Evolutionary conservation across 2,888 invertebrate genomes (phyloP).

Genomic region (Megaustenia siamemsis): DNA sequence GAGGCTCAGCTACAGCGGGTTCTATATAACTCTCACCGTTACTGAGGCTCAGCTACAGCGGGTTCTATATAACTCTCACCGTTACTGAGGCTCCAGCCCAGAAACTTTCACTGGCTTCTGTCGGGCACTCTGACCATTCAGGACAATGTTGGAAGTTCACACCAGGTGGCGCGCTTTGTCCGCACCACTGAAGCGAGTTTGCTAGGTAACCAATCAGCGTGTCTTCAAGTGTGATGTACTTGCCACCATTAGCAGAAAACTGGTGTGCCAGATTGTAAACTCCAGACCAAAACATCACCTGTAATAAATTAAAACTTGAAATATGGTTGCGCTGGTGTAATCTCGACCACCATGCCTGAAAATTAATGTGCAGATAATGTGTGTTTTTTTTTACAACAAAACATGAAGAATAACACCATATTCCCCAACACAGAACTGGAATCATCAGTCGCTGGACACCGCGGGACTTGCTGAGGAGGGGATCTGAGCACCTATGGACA

Average conservation of each 20-base stretch:
- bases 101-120: conserved; percentile 62
- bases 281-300: conserved; percentile 69
- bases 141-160: conserved; percentile 63
- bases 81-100: conserved; percentile 67
- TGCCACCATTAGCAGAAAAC: conserved; percentile 60
- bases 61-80: not conserved
- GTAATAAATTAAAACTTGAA: not conserved
- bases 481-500: no score
- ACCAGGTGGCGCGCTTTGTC: conserved; percentile 59
- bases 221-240: conserved; percentile 66
- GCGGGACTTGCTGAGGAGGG: no score
- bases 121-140: conserved; percentile 60
- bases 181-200: conserved; percentile 68
- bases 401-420: no score
- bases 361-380: no score
- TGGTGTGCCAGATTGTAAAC: conserved; percentile 63
- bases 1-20: no score
- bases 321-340: no score
- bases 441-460: no score
- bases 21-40: no score
- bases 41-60: not conserved
- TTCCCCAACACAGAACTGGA: no score
- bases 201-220: conserved; percentile 67
- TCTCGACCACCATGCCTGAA: no score
- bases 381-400: no score